Evolutionary conservation across 1,140 invertebrate genomes (phyloP), one percentile per base, ranked within the genome.

Genomic region (Pteromalus puparum): DNA sequence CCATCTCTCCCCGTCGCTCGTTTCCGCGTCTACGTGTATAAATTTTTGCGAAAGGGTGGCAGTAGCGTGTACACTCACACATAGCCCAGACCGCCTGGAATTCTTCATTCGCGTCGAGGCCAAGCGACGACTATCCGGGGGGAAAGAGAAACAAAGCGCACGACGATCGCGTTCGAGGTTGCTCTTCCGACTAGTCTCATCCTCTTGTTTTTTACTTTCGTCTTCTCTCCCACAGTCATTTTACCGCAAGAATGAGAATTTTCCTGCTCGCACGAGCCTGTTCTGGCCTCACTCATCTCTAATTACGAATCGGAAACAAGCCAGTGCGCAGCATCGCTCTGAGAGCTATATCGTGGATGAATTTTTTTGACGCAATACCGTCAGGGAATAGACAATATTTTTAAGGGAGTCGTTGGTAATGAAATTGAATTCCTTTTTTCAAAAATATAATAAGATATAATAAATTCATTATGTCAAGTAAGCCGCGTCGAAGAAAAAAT

Each of bases 291-390:
- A 87, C 88, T 91, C 91, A 90, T 89, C 90, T 91, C 89, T 92
- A 92, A 92, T 92, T 92, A 90, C 87, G 86, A 92, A 92, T 92
- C 88, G 89, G 88, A 91, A 91, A 90, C 88, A 90, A 90, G 73
- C 87, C 87, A 88, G 38, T 61, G 68, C 73, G 81, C 76, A 72
- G 38, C 74, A 9, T 79, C 48, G 24, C 74, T 82, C 70, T n/a
- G 28, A 34, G n/a, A n/a, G n/a, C n/a, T n/a, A n/a, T n/a, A n/a
- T n/a, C 65, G 28, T 18, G 21, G 28, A 5, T 70, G 24, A 34
- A 34, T 34, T 34, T 34, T 34, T 34, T 34, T 34, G 6, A 34
- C 30, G 30, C 24, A 21, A 0, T 3, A 53, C 1, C 38, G 7
- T 42, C 9, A 42, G 38, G 9, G 6, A 42, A 0, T 30, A 38